phyloP scores from a whole-genome alignment of 1,140 invertebrate species.

The Neodiprion virginianus region DNA sequence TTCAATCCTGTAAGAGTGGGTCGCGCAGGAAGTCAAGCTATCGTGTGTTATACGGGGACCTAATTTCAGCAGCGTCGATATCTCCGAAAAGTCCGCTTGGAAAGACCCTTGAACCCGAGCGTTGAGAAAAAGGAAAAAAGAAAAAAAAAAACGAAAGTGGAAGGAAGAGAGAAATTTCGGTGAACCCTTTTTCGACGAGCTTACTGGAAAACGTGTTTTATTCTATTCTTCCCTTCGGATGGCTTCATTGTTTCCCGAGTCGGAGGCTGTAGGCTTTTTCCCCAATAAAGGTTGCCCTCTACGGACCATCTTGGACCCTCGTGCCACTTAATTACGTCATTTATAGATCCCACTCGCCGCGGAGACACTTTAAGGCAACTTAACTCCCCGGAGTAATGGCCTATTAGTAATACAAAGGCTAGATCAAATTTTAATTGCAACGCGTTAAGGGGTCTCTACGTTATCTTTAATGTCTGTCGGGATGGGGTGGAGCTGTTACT shows the following conservation, averaged over 20 bases:
- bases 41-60: neutral
- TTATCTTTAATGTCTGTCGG: conserved; percentile 21
- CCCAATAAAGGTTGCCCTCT: conserved; percentile 48
- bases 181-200: neutral
- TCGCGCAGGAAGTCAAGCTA: too few species aligned
- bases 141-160: neutral
- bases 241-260: neutral
- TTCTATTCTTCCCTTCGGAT: neutral
- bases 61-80: neutral
- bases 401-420: conserved; percentile 53
- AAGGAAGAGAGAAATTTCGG: neutral
- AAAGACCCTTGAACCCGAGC: neutral
- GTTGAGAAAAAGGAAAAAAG: neutral
- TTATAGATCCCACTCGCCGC: conserved; percentile 45
- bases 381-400: conserved; percentile 42
- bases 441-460: conserved; percentile 28
- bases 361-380: conserved; percentile 38
- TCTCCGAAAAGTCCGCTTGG: neutral
- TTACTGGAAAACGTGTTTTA: neutral
- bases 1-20: too few species aligned
- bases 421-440: conserved; percentile 52
- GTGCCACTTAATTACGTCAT: conserved; percentile 51
- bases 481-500: conserved; percentile 25
- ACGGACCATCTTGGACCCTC: conserved; percentile 37
- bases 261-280: conserved; percentile 32